These are phyloP conservation scores for Dendrolimus punctatus DNA, from an alignment of 1,140 invertebrate genomes.

Conservation along the genomic window DNA sequence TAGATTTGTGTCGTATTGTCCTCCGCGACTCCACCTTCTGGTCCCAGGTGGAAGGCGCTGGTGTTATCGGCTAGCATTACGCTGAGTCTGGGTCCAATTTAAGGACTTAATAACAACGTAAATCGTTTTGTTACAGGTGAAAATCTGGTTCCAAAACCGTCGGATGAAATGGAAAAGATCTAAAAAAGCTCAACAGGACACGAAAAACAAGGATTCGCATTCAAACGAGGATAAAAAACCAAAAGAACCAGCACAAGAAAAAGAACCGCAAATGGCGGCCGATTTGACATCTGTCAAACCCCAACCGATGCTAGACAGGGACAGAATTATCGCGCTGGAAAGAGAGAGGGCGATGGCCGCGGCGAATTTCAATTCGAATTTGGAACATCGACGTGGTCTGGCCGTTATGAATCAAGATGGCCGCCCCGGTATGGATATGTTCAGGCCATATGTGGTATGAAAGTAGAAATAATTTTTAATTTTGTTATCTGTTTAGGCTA, in stretches of 20 bases:
- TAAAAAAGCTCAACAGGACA: slow-evolving; percentile 93
- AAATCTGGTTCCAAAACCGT: slow-evolving; percentile 97
- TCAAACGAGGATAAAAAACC: slow-evolving; percentile 50
- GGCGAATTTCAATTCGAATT: slow-evolving; percentile 66
- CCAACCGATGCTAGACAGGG: slow-evolving; percentile 56
- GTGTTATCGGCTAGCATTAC: no score
- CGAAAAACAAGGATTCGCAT: slow-evolving; percentile 59
- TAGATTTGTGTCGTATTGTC: no score
- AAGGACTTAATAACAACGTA: neutral
- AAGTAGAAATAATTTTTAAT: slow-evolving; percentile 48
- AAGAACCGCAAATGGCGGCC: slow-evolving; percentile 47
- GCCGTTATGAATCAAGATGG: slow-evolving; percentile 65
- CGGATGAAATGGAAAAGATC: slow-evolving; percentile 97
- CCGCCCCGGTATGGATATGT: slow-evolving; percentile 61
- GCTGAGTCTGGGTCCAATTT: no score
- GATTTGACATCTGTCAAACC: slow-evolving; percentile 66
- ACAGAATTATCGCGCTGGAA: slow-evolving; percentile 66
- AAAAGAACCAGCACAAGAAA: slow-evolving; percentile 42
- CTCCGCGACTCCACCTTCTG: no score
- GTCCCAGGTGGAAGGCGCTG: no score
- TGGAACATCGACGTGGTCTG: slow-evolving; percentile 62
- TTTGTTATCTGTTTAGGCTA: slow-evolving; percentile 16
- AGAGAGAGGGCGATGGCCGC: slow-evolving; percentile 60
- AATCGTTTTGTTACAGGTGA: slow-evolving; percentile 78
- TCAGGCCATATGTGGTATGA: slow-evolving; percentile 71